Evolutionary conservation across 2,797 vertebrate genomes (phyloP).

Genomic region (Botia almorhae): DNA sequence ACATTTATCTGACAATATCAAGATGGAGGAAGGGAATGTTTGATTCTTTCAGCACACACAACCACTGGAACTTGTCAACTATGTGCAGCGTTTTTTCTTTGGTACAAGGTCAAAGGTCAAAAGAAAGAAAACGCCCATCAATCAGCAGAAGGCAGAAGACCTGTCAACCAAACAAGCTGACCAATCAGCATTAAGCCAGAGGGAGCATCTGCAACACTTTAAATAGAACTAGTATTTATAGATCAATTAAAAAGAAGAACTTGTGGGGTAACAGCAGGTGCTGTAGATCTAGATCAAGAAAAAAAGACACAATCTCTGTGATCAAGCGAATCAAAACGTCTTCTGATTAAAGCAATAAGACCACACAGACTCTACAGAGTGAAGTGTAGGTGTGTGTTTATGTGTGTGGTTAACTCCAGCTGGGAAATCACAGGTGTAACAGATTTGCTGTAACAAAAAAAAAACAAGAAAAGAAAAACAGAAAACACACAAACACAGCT

Average conservation of each 20-base stretch:
- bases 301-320: constrained; percentile 14
- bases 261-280: not conserved
- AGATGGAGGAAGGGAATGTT: constrained; percentile 8
- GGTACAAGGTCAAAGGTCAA: constrained; percentile 65
- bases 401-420: constrained; percentile 46
- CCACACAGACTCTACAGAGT: constrained; percentile 39
- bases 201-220: constrained; percentile 69
- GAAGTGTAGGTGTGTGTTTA: not conserved
- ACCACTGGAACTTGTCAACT: constrained; percentile 22
- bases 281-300: not conserved
- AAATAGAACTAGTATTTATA: constrained; percentile 46
- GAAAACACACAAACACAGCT: constrained; percentile 49
- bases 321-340: constrained; percentile 1
- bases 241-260: constrained; percentile 22
- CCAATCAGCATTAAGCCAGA: constrained; percentile 63
- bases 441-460: constrained; percentile 46
- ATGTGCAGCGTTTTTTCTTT: constrained; percentile 30
- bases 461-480: constrained; percentile 38
- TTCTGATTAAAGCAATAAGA: constrained; percentile 14
- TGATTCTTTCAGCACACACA: constrained; percentile 36
- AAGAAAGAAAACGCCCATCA: constrained; percentile 65
- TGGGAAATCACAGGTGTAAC: constrained; percentile 68
- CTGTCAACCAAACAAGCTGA: constrained; percentile 61
- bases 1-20: not conserved
- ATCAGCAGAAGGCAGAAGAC: constrained; percentile 59